These are phyloP conservation scores for Ochropleura plecta DNA, from an alignment of 2,888 invertebrate genomes.

Conservation along the genomic window DNA sequence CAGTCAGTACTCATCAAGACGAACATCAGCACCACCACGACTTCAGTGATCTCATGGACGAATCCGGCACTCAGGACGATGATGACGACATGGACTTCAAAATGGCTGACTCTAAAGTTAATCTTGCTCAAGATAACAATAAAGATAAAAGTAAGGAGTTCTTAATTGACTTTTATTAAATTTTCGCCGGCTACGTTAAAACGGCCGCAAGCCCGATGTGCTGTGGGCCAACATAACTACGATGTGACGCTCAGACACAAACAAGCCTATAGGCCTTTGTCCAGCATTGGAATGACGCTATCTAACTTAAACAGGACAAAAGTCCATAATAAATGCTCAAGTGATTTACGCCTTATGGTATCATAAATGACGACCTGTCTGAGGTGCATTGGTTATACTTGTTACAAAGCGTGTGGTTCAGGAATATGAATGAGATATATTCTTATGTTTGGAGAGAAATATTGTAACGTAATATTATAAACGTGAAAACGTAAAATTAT, in stretches of 20 bases:
- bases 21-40: constrained; percentile 57
- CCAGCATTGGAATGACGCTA: not conserved
- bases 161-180: not conserved
- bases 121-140: constrained; percentile 7
- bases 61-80: constrained; percentile 67
- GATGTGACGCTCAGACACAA: not conserved
- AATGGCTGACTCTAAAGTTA: constrained; percentile 41
- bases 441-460: not conserved
- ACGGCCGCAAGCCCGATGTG: not conserved
- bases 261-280: not conserved
- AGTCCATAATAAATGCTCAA: not conserved
- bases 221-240: not conserved
- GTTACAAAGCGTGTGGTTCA: not conserved
- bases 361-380: not conserved
- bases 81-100: constrained; percentile 62
- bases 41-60: constrained; percentile 69
- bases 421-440: not conserved
- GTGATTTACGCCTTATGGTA: not conserved
- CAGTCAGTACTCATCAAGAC: constrained; percentile 35
- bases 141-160: constrained; percentile 62
- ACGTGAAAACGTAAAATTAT: too few relatives aligned
- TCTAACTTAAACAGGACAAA: not conserved
- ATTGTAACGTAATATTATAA: not conserved
- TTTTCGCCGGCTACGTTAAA: not conserved
- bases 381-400: not conserved